These are phyloP conservation scores for Lithophane ornitopus DNA, from an alignment of 2,888 invertebrate species.

Conservation along the genomic window DNA sequence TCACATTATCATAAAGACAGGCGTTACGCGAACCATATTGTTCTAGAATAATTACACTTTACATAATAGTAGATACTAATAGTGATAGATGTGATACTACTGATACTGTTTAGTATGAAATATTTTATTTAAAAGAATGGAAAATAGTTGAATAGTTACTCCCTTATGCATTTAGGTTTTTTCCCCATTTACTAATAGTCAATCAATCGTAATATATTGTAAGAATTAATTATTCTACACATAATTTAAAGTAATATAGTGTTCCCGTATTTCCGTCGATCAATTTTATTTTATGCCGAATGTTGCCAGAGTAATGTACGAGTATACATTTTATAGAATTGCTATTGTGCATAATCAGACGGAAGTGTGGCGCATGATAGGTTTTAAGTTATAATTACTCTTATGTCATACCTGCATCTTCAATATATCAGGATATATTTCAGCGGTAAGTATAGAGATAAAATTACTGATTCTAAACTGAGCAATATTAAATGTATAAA, in stretches of 20 bases:
- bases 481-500: slow-evolving; percentile 77
- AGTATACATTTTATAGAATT: slow-evolving; percentile 61
- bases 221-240: slow-evolving; percentile 69
- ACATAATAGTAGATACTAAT: slow-evolving; percentile 71
- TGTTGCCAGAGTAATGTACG: slow-evolving; percentile 76
- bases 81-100: slow-evolving; percentile 85
- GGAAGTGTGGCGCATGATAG: slow-evolving; percentile 74
- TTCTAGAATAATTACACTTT: slow-evolving; percentile 67
- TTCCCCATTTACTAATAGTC: slow-evolving; percentile 74
- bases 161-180: slow-evolving; percentile 85
- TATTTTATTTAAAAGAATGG: slow-evolving; percentile 78
- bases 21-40: slow-evolving; percentile 51
- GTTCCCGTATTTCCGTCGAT: slow-evolving; percentile 79
- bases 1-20: slow-evolving; percentile 61
- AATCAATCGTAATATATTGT: slow-evolving; percentile 77
- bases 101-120: slow-evolving; percentile 75
- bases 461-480: slow-evolving; percentile 72
- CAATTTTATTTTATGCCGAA: slow-evolving; percentile 71
- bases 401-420: slow-evolving; percentile 65
- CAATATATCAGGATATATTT: slow-evolving; percentile 69
- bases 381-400: slow-evolving; percentile 76
- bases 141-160: slow-evolving; percentile 78
- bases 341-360: slow-evolving; percentile 67
- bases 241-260: slow-evolving; percentile 74
- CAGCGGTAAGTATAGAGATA: slow-evolving; percentile 63